Conservation (phyloP, 1,140 invertebrate species). For the Atta colombica region DNA sequence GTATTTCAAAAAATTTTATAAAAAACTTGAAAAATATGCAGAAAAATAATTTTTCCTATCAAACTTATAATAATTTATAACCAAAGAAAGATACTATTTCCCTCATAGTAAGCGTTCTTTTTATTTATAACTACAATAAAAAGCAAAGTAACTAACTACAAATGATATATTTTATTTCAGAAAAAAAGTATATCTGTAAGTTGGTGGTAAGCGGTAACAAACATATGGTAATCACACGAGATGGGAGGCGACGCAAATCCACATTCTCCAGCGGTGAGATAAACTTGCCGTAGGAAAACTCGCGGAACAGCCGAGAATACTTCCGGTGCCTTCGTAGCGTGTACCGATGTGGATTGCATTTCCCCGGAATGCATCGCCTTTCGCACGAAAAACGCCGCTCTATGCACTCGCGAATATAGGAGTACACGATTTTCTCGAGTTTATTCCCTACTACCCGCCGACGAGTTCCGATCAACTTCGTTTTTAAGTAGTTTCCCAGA, state of each 20-base stretch:
- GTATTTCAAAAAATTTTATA: neutral
- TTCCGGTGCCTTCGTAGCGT: constrained; percentile 28
- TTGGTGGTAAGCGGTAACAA: constrained; percentile 46
- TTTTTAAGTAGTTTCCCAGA: constrained; percentile 38
- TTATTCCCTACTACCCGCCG: constrained; percentile 29
- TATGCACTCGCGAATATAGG: constrained; percentile 46
- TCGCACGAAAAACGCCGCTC: constrained; percentile 35
- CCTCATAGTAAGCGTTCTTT: neutral
- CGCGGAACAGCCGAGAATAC: constrained; percentile 46
- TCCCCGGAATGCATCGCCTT: constrained; percentile 50
- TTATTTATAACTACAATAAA: neutral
- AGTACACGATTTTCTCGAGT: constrained; percentile 53
- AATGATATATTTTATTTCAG: neutral
- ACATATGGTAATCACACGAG: constrained; percentile 45
- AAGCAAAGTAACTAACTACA: neutral
- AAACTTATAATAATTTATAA: neutral
- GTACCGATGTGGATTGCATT: constrained; percentile 49
- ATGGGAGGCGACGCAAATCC: constrained; percentile 35
- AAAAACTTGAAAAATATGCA: neutral
- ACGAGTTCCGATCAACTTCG: constrained; percentile 35
- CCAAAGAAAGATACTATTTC: neutral
- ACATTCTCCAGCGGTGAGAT: constrained; percentile 25
- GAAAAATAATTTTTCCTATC: neutral
- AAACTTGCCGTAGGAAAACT: constrained; percentile 50
- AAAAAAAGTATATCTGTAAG: neutral